A percentile compares a stretch with the other conserved stretches of the same genome.
phyloP scores from a whole-genome alignment of 2,888 invertebrate species.

The Tetragonula carbonaria region DNA sequence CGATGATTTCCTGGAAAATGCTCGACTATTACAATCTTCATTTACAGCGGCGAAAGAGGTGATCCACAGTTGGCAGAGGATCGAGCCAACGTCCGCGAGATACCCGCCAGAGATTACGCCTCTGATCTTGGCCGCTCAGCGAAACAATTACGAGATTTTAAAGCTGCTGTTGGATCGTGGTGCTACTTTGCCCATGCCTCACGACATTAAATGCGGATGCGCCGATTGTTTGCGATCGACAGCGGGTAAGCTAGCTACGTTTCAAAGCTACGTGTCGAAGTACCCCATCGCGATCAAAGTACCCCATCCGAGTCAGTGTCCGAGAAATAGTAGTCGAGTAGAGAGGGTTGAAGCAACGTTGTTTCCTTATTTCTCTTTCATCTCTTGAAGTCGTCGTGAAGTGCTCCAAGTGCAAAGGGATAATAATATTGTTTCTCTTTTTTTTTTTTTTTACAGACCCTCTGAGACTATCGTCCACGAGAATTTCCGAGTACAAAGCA shows the following conservation, averaged over 20 bases:
- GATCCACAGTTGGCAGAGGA: slow-evolving; percentile 93
- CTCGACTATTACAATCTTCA: not conserved
- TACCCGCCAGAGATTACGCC: slow-evolving; percentile 98
- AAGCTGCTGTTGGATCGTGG: slow-evolving; percentile 96
- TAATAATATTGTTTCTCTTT: too few species aligned
- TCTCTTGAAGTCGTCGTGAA: too few species aligned
- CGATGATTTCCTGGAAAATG: not conserved
- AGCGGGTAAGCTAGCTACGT: slow-evolving; percentile 81
- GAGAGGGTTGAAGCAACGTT: too few species aligned
- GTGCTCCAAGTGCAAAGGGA: too few species aligned
- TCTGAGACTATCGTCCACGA: slow-evolving; percentile 92
- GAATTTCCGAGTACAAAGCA: slow-evolving; percentile 96
- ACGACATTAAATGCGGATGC: slow-evolving; percentile 96
- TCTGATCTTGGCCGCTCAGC: slow-evolving; percentile 95
- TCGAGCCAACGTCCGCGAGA: slow-evolving; percentile 91
- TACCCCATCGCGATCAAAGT: too few species aligned
- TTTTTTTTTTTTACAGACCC: slow-evolving; percentile 85
- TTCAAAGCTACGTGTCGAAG: too few species aligned
- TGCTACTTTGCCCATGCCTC: slow-evolving; percentile 95
- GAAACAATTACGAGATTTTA: slow-evolving; percentile 98
- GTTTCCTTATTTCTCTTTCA: too few species aligned
- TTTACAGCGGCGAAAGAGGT: slow-evolving; percentile 67
- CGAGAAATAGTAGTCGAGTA: too few species aligned
- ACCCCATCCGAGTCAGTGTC: too few species aligned
- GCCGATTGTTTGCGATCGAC: slow-evolving; percentile 92